Evolutionary conservation across 2,113 vertebrate species (phyloP).

Genomic region (Melanotaenia duboulayi): DNA sequence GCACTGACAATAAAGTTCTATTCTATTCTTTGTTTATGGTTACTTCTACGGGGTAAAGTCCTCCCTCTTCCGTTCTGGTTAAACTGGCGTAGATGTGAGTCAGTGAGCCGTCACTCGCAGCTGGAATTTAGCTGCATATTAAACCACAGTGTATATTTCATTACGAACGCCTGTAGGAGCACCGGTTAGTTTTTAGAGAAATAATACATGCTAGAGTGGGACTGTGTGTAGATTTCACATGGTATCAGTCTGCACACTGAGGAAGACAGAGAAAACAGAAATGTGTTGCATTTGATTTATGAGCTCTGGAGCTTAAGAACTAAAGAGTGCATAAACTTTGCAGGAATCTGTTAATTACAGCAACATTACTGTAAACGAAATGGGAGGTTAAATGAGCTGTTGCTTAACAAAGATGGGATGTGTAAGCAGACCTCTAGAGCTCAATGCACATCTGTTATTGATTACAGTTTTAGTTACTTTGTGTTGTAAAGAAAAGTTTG

Average conservation of each 20-base stretch:
- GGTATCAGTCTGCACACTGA: conserved; percentile 4
- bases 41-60: too few relatives aligned
- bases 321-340: conserved; percentile 39
- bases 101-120: too few relatives aligned
- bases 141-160: too few relatives aligned
- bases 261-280: conserved; percentile 4
- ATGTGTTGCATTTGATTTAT: conserved; percentile 36
- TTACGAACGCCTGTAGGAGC: too few relatives aligned
- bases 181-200: neutral
- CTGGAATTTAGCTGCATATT: too few relatives aligned
- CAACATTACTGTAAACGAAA: conserved; percentile 45
- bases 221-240: neutral
- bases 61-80: too few relatives aligned
- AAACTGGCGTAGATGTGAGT: too few relatives aligned
- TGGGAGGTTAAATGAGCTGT: conserved; percentile 59
- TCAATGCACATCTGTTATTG: conserved; percentile 66
- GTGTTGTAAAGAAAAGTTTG: conserved; percentile 31
- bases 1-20: too few relatives aligned
- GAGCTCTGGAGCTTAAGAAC: conserved; percentile 23
- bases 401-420: conserved; percentile 40
- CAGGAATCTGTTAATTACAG: conserved; percentile 52
- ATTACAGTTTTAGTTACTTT: conserved; percentile 61
- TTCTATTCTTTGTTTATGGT: too few relatives aligned
- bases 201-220: neutral
- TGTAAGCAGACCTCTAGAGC: conserved; percentile 32